Conservation (phyloP, 2,888 invertebrate genomes). For the Sylvicola cinctus region DNA sequence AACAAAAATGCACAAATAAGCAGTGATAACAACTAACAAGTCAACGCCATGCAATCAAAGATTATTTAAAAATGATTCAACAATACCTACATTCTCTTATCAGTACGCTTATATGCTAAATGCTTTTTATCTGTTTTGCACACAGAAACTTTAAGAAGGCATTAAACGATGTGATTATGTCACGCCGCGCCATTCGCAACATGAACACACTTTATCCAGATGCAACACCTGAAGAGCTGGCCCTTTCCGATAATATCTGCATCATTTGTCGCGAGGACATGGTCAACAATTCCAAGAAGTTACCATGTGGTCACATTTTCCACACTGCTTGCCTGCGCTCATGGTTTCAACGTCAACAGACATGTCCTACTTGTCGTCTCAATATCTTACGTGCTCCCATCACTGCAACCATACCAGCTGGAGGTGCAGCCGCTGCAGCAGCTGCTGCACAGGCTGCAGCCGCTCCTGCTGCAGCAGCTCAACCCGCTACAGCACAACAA, state of each 20-base stretch:
- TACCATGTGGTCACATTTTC: conserved; percentile 99
- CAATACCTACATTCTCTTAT: not conserved
- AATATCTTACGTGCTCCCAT: conserved; percentile 43
- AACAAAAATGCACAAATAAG: no score
- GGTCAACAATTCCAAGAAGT: conserved; percentile 67
- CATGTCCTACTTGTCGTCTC: conserved; percentile 93
- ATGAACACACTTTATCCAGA: conserved; percentile 97
- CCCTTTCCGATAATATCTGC: conserved; percentile 89
- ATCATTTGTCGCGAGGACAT: conserved; percentile 85
- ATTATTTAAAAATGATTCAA: no score
- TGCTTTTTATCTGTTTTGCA: not conserved
- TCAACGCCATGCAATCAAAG: no score
- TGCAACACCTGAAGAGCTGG: conserved; percentile 80
- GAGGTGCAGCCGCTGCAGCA: conserved; percentile 7
- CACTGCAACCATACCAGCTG: conserved; percentile 10
- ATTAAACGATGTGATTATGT: conserved; percentile 89
- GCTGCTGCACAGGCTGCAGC: conserved; percentile 7
- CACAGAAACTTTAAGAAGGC: conserved; percentile 89
- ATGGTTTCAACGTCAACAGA: conserved; percentile 99
- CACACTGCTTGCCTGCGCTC: conserved; percentile 93
- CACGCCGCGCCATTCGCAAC: conserved; percentile 86
- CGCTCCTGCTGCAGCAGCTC: conserved; percentile 15
- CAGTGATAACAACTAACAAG: no score
- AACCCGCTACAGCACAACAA: conserved; percentile 7
- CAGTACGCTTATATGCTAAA: not conserved